Conservation (phyloP, 2,113 vertebrate genomes). For the Pluvianellus socialis region DNA sequence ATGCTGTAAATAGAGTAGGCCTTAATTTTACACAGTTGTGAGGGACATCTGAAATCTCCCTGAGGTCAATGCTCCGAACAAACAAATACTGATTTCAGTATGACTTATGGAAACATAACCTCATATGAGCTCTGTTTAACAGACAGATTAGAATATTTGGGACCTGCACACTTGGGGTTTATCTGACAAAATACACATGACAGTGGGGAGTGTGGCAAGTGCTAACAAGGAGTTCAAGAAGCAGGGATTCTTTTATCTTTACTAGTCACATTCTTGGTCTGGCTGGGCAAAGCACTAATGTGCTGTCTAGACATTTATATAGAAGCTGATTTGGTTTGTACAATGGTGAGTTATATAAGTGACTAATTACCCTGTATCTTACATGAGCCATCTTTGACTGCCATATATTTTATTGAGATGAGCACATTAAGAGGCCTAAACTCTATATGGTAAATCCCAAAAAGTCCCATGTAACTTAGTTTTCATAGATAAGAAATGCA, state of each 20-base stretch:
- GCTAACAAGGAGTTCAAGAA: not conserved
- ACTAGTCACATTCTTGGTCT: not conserved
- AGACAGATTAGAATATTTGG: not conserved
- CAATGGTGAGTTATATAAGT: not conserved
- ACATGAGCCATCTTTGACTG: not conserved
- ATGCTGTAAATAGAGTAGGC: not conserved
- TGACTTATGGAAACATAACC: not conserved
- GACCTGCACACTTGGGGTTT: not conserved
- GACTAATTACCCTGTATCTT: constrained; percentile 5
- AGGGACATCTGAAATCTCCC: not conserved
- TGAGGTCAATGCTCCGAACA: not conserved
- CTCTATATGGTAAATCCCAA: not conserved
- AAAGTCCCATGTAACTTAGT: constrained; percentile 10
- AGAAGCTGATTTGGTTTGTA: constrained; percentile 19
- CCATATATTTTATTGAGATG: constrained; percentile 6
- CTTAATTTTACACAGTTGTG: not conserved
- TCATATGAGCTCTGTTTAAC: not conserved
- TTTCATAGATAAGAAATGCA: constrained; percentile 8
- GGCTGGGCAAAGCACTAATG: not conserved
- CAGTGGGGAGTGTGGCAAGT: not conserved
- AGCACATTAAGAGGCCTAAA: not conserved
- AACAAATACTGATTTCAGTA: not conserved
- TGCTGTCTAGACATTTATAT: constrained; percentile 34
- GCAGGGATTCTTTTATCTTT: not conserved
- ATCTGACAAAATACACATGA: not conserved